Evolutionary conservation across 2,113 vertebrate genomes (phyloP), one percentile per base, ranked within the genome.

Genomic region (Python bivittatus): DNA sequence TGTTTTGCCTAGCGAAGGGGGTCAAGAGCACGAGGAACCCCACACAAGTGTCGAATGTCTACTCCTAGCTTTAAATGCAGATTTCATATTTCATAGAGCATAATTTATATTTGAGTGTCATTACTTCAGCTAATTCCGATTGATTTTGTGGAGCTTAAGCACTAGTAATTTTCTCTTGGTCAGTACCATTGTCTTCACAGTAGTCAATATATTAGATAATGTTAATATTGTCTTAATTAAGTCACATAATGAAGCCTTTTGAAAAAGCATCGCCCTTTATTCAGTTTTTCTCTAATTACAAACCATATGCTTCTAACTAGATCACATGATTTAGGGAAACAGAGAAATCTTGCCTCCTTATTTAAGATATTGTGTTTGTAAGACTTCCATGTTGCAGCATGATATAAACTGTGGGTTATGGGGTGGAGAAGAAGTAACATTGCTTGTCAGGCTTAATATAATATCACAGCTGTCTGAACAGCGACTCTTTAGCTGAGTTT

Each of bases 381-480:
- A 92, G 48, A 56, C 85, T 29, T 88, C 87, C 94, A 7, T 90
- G 17, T 42, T 44, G 6, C 64, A 57, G 58, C 88, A 92, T 89
- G 72, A 93, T 88, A 56, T 93, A 94, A 93, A 91, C 93, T 95
- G 91, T 92, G 91, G 85, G 57, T 54, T 84, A 72, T 58, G 87
- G 88, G 86, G 61, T 0, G 20, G 9, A 60, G 54, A 79, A 52
- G 89, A 83, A 90, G 17, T 64, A 53, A 44, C 33, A 56, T 23
- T 95, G 79, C 88, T 17, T 61, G 61, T 91, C 92, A 89, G 61
- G 79, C 15, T 88, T 96, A 94, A 96, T 91, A 53, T 93, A 89
- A 88, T 2, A 0, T 84, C 94, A 88, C 97, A 98, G 97, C 97
- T 98, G 98, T 95, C 95, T 58, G 91, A 56, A 42, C 72, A 83